Evolutionary conservation across 2,113 vertebrate genomes (phyloP), one percentile per base, ranked within the genome.

Genomic region (Microtus oregoni): DNA sequence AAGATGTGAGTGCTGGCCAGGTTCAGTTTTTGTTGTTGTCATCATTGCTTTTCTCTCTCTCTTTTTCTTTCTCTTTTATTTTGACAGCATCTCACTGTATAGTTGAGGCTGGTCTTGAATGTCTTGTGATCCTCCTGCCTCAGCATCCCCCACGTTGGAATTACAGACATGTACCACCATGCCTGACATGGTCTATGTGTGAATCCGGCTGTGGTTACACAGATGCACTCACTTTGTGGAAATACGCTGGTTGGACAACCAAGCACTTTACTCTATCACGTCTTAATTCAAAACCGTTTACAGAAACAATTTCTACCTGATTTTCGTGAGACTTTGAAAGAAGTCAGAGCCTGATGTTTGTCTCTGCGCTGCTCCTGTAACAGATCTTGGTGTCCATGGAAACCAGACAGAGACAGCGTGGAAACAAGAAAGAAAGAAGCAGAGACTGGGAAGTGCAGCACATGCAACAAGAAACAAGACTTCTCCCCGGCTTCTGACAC

Each of bases 311-410:
- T 79, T 38, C 78, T 78, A 38, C 41, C 72, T 91, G 72, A 79
- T 94, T 67, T 93, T 95, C 44, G 19, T 22, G 65, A n/a, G 32
- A 0, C 30, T 73, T 81, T 26, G 68, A 41, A 86, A 76, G 86
- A 77, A 78, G 70, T 28, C 47, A 24, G 38, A 15, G n/a, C 79
- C 78, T 67, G 38, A 68, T 91, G 72, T 58, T 94, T 97, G 41
- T 61, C n/a, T 85, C 86, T n/a, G 47, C 92, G 87, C 61, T 83
- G 28, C 93, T 94, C 81, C 87, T 92, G 52, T 73, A 92, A 79
- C 44, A 72, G 92, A 92, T 97, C 58, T 89, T 89, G 92, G 98
- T 97, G 89, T 96, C 97, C 95, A 96, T 96, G 96, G 97, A 97
- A 97, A 97, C 94, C 44, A 94, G 94, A 88, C 91, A 52, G 89